Evolutionary conservation across 2,888 invertebrate genomes (phyloP), one percentile per base, ranked within the genome.

Genomic region (Gastracanthus pulcherrimus): DNA sequence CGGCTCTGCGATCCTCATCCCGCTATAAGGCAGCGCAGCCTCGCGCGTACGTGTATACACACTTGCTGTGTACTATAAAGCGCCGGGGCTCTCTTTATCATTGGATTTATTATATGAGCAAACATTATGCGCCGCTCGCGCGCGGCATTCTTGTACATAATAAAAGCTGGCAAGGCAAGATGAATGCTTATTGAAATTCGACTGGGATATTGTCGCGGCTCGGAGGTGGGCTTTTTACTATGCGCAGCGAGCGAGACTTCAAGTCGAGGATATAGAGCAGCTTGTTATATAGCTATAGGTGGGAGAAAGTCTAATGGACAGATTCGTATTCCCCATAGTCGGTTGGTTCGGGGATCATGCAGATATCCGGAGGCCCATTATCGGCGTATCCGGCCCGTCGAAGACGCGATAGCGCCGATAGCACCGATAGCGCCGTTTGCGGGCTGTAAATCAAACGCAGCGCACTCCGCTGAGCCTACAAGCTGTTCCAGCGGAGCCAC

Each of bases 381-480:
- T 74, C 72, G 34, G 26, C 58, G 36, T 62, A 51, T 55, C n/a
- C n/a, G n/a, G n/a, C n/a, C n/a, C n/a, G n/a, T n/a, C n/a, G n/a
- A n/a, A 38, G 38, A 38, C 19, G 23, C 66, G 11, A 38, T 41
- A 23, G 9, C 19, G 11, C 5, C 13, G 26, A 4, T 45, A 38
- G 45, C 31, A 4, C 9, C 5, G 16, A 72, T 79, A 58, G 72
- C 34, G 48, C 16, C 45, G 16, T 36, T 34, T 38, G 38, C 62
- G 62, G 4, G 19, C 5, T 74, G 74, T 74, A 80, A 80, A 80
- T 80, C 79, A 80, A 80, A 60, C 66, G 16, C 29, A 3, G 34
- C 31, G 51, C 29, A 26, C 19, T 7, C 36, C 29, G 1, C n/a
- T n/a, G 38, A 51, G 26, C 45, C 72, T 48, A 79, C 72, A 79